These are phyloP conservation scores for Eospalax fontanierii DNA, from an alignment of 2,797 vertebrate genomes.

Conservation along the genomic window DNA sequence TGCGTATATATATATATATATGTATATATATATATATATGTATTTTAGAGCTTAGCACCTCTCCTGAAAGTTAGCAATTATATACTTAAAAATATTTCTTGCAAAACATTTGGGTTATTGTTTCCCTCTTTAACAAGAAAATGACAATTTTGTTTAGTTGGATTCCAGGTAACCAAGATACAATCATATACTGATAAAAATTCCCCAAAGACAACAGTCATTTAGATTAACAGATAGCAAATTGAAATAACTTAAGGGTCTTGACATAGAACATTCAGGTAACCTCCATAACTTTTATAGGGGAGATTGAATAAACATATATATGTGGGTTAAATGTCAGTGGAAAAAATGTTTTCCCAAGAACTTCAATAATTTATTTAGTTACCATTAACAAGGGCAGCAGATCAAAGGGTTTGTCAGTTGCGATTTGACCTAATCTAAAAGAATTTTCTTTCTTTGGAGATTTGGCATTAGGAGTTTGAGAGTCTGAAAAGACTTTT, in stretches of 20 bases:
- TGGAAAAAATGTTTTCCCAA: conserved; percentile 58
- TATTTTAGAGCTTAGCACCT: not conserved
- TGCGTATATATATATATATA: no score
- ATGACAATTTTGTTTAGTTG: conserved; percentile 60
- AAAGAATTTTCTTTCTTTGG: conserved; percentile 27
- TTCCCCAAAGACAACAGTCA: conserved; percentile 52
- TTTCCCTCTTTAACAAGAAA: conserved; percentile 1
- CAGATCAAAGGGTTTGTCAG: conserved; percentile 31
- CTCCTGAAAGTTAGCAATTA: not conserved
- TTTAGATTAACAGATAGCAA: conserved; percentile 28
- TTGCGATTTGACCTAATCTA: conserved; percentile 59
- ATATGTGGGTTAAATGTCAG: conserved; percentile 24
- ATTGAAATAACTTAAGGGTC: conserved; percentile 50
- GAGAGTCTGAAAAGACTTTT: conserved; percentile 47
- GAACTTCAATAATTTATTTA: conserved; percentile 72
- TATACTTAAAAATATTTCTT: conserved; percentile 7
- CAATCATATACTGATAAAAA: conserved; percentile 49
- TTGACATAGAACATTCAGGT: conserved; percentile 47
- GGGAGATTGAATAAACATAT: conserved; percentile 26
- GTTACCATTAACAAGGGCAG: not conserved
- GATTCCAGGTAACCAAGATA: conserved; percentile 44
- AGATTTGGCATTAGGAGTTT: conserved; percentile 53
- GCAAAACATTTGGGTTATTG: conserved; percentile 5
- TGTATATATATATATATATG: not conserved
- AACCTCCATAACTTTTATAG: conserved; percentile 49